phyloP scores from a whole-genome alignment of 2,797 vertebrate genomes.

The Galaxias olidus region DNA sequence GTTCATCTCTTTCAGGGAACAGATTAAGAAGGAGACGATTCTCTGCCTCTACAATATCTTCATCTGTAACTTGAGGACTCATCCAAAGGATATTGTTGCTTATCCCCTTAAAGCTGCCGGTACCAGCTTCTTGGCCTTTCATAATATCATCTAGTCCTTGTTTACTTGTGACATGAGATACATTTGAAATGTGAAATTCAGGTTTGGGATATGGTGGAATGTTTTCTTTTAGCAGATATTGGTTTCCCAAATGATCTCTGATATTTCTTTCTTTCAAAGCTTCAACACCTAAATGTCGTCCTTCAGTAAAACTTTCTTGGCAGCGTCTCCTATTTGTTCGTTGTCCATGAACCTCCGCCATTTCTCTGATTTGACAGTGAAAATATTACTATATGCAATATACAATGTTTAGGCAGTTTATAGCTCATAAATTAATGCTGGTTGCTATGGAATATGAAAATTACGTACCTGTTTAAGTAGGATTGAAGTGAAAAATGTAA shows the following conservation, averaged over 20 bases:
- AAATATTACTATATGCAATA: too few species aligned
- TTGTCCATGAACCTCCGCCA: too few species aligned
- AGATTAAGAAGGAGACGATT: conserved; percentile 5
- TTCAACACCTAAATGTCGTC: neutral
- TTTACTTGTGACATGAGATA: conserved; percentile 20
- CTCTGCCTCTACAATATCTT: conserved; percentile 25
- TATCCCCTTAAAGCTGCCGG: neutral
- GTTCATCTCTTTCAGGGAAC: neutral
- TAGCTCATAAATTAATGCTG: too few species aligned
- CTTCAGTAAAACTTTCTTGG: neutral
- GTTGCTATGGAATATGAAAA: too few species aligned
- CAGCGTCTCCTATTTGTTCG: neutral
- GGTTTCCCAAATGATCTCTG: neutral
- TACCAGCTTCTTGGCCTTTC: neutral
- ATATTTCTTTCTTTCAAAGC: neutral
- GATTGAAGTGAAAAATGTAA: too few species aligned
- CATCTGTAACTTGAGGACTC: conserved; percentile 14
- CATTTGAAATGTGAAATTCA: conserved; percentile 25
- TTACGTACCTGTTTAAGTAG: too few species aligned
- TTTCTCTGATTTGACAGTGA: too few species aligned
- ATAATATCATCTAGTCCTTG: neutral
- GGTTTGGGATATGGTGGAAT: neutral
- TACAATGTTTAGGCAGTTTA: too few species aligned
- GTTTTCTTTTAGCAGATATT: too few species aligned
- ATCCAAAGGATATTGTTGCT: conserved; percentile 16